These are phyloP conservation scores for Tyria jacobaeae DNA, from an alignment of 2,888 invertebrate species.

Conservation along the genomic window DNA sequence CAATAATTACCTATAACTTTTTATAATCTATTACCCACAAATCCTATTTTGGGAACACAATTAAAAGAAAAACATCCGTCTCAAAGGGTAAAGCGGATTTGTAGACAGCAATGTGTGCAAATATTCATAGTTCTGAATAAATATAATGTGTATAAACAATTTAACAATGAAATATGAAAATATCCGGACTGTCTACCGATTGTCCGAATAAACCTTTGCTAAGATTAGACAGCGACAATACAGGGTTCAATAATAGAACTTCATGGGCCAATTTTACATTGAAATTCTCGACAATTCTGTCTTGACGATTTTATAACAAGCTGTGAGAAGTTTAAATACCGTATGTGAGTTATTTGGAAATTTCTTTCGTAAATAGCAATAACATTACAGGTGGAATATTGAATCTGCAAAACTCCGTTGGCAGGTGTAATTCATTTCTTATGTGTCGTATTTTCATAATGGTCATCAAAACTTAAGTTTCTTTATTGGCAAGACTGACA, in stretches of 20 bases:
- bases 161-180: slow-evolving; percentile 69
- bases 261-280: slow-evolving; percentile 54
- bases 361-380: slow-evolving; percentile 6
- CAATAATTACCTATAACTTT: slow-evolving; percentile 55
- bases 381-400: slow-evolving; percentile 21
- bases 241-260: slow-evolving; percentile 42
- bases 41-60: slow-evolving; percentile 62
- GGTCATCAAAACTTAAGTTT: neutral
- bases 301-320: slow-evolving; percentile 39
- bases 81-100: slow-evolving; percentile 65
- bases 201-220: slow-evolving; percentile 57
- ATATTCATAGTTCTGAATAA: slow-evolving; percentile 69
- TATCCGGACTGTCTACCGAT: slow-evolving; percentile 67
- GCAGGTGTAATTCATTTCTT: neutral
- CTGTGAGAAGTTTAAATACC: slow-evolving; percentile 39
- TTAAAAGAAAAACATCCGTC: slow-evolving; percentile 77
- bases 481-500: slow-evolving; percentile 3
- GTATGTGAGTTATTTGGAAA: slow-evolving; percentile 18
- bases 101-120: slow-evolving; percentile 70
- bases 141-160: slow-evolving; percentile 81
- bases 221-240: slow-evolving; percentile 59
- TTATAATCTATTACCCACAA: slow-evolving; percentile 54
- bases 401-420: neutral
- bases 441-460: neutral
- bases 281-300: slow-evolving; percentile 47